Percentiles rank a stretch among this genome's conserved stretches.
Evolutionary conservation across 2,797 vertebrate genomes (phyloP).

Genomic region (Gephyroberyx darwinii): DNA sequence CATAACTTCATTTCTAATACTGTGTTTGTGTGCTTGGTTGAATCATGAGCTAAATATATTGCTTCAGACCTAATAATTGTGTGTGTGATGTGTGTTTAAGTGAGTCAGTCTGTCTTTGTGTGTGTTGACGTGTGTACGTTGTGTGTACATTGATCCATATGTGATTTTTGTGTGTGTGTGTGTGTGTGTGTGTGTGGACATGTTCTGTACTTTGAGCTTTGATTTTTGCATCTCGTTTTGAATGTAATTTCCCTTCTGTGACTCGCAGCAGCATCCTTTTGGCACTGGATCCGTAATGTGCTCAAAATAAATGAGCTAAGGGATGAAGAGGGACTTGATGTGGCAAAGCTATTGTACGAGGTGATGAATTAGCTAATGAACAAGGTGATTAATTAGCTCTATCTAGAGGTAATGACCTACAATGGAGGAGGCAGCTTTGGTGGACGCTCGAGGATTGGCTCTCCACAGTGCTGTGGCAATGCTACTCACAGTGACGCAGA

Average conservation of each 20-base stretch:
- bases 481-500: neutral
- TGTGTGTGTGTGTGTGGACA: neutral
- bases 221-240: constrained; percentile 25
- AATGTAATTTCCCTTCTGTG: constrained; percentile 29
- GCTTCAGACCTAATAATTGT: neutral
- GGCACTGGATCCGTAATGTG: constrained; percentile 7
- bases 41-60: constrained; percentile 4
- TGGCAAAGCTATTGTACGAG: constrained; percentile 12
- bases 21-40: neutral
- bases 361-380: constrained; percentile 53
- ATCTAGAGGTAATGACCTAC: constrained; percentile 17
- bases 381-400: constrained; percentile 43
- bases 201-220: neutral
- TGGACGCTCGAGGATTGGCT: neutral
- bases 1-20: constrained; percentile 18
- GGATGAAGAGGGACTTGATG: constrained; percentile 7
- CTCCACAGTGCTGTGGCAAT: neutral
- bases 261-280: neutral
- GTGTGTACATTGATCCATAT: too few relatives aligned
- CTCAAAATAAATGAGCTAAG: constrained; percentile 23
- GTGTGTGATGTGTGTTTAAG: neutral
- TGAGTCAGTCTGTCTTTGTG: neutral
- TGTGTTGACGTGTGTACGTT: neutral
- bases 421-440: neutral
- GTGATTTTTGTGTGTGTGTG: neutral